These are phyloP conservation scores for Dicranocentrus wangi DNA, from an alignment of 2,888 invertebrate species.

Conservation along the genomic window DNA sequence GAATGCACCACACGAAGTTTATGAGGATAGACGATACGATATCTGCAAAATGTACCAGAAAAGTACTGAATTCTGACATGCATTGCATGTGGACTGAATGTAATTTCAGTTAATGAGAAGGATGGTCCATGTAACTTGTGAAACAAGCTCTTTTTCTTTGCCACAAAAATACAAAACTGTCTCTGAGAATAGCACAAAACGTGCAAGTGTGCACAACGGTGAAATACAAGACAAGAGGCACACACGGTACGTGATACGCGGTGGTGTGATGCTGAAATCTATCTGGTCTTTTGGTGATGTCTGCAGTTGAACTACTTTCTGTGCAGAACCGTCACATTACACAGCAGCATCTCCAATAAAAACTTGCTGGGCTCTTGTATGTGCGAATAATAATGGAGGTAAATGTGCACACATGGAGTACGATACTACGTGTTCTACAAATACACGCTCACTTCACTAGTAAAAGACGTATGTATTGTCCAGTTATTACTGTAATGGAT, in stretches of 20 bases:
- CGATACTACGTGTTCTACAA: neutral
- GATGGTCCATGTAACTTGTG: constrained; percentile 26
- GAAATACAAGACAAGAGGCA: neutral
- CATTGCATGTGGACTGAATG: neutral
- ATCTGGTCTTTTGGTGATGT: constrained; percentile 35
- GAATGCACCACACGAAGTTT: constrained; percentile 15
- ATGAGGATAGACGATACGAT: neutral
- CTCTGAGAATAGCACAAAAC: no score
- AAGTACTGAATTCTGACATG: neutral
- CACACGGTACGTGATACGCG: neutral
- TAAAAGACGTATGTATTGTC: neutral
- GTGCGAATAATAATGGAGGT: constrained; percentile 10
- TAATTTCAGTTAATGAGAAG: no score
- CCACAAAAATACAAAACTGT: no score
- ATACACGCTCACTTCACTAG: neutral
- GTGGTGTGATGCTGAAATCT: constrained; percentile 35
- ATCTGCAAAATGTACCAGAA: neutral
- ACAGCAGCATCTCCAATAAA: neutral
- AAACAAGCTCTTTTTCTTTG: no score
- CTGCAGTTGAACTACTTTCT: constrained; percentile 41
- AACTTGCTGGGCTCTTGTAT: neutral
- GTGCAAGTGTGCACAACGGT: neutral
- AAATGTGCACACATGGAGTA: constrained; percentile 3
- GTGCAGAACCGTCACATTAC: neutral
- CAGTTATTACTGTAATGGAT: constrained; percentile 22